Base-by-base conservation (phyloP, 2,888 invertebrate species). In the Protonemura montana region DNA sequence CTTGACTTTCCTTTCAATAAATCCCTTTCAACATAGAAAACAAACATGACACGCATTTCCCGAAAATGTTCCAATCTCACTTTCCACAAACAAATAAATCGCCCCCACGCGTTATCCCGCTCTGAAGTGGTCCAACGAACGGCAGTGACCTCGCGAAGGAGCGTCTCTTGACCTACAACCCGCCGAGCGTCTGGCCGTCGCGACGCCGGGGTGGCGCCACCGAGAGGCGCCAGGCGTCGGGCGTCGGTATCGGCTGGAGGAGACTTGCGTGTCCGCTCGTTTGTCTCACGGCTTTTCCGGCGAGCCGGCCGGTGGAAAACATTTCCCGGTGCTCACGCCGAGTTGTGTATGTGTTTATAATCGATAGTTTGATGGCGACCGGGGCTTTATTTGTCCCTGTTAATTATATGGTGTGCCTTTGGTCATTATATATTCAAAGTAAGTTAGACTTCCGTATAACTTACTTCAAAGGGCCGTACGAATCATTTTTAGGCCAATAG, bases 181-280 rank as follows among this genome's bases (percentile, higher is more conserved):
- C 81, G 21, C 41, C 81, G 21, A 42, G 82, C 28, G 86, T 81
- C 86, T 76, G 29, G 82, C 2, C 82, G 86, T 86, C 86, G 81
- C 81, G 86, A 82, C 86, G 78, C 80, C 76, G 2, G 41, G 82
- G 35, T n/a, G 42, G 85, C 80, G 85, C 78, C 78, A 29, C 6
- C 81, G 27, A 6, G 81, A 30, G 81, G 30, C 81, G 81, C 30
- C 81, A 29, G 59, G 13, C 59, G 21, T 21, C 59, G 16, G 59
- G 59, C 35, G 35, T 35, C 35, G 35, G 35, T 35, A 35, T 10
- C 35, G 35, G 10, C 35, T 10, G 35, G 35, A 35, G 59, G 13
- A 59, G 59, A 59, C 59, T 10, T 59, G 59, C 59, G 59, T 59
- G 59, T 59, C 21, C 59, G 59, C 16, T 59, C 59, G 59, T 59